Evolutionary conservation across 2,888 invertebrate genomes (phyloP).

Genomic region (Tetramorium bicarinatum): DNA sequence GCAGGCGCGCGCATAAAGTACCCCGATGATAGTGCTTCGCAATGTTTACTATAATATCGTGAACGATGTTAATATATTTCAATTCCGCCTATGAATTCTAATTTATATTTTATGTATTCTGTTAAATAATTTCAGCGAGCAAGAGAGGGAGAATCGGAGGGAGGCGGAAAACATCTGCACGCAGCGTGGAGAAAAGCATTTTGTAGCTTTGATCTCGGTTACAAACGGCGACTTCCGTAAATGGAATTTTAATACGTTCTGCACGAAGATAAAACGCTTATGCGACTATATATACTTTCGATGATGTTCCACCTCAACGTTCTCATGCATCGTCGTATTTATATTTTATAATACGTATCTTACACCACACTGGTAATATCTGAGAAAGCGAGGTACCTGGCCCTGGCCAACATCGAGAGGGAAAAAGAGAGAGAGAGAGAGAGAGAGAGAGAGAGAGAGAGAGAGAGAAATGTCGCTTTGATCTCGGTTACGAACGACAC

Average conservation of each 20-base stretch:
- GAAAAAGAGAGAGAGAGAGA: background rate
- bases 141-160: background rate
- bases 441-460: background rate
- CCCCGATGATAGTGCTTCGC: background rate
- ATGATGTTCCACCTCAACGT: slow-evolving; percentile 31
- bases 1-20: background rate
- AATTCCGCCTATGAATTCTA: slow-evolving; percentile 4
- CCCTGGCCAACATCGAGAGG: background rate
- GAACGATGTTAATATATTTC: slow-evolving; percentile 23
- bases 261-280: slow-evolving; percentile 45
- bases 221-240: slow-evolving; percentile 50
- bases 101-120: slow-evolving; percentile 21
- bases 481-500: slow-evolving; percentile 24
- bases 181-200: slow-evolving; percentile 19
- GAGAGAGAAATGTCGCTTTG: slow-evolving; percentile 25
- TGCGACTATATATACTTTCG: slow-evolving; percentile 19
- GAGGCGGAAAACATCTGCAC: slow-evolving; percentile 1
- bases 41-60: slow-evolving; percentile 1
- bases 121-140: slow-evolving; percentile 28
- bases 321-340: slow-evolving; percentile 26
- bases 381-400: slow-evolving; percentile 5
- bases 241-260: slow-evolving; percentile 54
- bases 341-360: slow-evolving; percentile 41
- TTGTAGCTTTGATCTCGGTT: slow-evolving; percentile 54
- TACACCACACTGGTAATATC: slow-evolving; percentile 12